Conservation (phyloP, 2,888 invertebrate species). For the Tanytarsus gracilentus region DNA sequence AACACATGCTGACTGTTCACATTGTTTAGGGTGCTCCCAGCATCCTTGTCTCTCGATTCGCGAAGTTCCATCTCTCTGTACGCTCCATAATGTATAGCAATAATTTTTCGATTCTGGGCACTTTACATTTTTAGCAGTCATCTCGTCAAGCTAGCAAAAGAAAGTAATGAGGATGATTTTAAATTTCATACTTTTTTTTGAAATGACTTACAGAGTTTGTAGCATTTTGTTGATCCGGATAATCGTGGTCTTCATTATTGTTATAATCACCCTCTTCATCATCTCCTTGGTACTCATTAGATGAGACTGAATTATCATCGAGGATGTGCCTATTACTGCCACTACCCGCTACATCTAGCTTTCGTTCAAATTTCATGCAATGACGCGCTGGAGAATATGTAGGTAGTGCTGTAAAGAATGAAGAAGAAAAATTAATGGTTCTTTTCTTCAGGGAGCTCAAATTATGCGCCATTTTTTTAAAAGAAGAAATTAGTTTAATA, state of each 20-base stretch:
- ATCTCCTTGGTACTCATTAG: not conserved
- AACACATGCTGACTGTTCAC: constrained; percentile 16
- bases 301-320: not conserved
- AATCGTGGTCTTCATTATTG: not conserved
- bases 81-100: constrained; percentile 65
- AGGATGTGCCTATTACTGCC: not conserved
- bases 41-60: constrained; percentile 61
- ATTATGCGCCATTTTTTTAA: too few species aligned
- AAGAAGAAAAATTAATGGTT: too few species aligned
- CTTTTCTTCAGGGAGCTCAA: too few species aligned
- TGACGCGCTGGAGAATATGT: too few species aligned
- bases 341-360: not conserved
- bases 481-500: too few species aligned
- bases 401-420: too few species aligned
- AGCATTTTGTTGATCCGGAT: not conserved
- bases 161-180: not conserved
- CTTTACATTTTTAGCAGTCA: constrained; percentile 36
- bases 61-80: constrained; percentile 52
- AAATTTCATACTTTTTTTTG: not conserved
- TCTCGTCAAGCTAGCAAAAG: not conserved
- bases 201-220: too few species aligned
- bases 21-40: constrained; percentile 7
- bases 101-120: constrained; percentile 47
- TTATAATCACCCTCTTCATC: not conserved
- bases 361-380: not conserved